Percentiles rank a stretch among this genome's conserved stretches.
Evolutionary conservation across 1,140 invertebrate genomes (phyloP).

Genomic region (Octopus bimaculoides): DNA sequence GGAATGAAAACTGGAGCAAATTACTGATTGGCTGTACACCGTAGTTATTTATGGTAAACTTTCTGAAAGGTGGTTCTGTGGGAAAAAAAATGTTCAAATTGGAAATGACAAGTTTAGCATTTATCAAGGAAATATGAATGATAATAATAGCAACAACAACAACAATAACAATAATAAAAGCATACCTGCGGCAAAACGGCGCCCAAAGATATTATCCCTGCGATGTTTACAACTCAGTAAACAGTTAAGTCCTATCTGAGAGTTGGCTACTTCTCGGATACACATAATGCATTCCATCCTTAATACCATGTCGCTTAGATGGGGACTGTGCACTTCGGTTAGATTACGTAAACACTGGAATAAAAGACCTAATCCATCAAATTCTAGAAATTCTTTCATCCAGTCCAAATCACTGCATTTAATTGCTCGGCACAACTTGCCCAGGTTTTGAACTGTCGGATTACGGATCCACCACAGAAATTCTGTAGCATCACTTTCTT

Average conservation of each 20-base stretch:
- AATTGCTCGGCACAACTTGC: constrained; percentile 42
- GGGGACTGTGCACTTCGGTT: constrained; percentile 23
- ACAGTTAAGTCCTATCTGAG: constrained; percentile 59
- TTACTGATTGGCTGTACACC: no score
- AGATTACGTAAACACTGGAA: constrained; percentile 59
- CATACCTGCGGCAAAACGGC: constrained; percentile 79
- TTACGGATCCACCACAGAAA: constrained; percentile 48
- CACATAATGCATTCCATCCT: constrained; percentile 60
- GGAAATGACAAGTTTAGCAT: no score
- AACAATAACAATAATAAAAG: not conserved
- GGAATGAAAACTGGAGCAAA: no score
- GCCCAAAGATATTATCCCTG: constrained; percentile 67
- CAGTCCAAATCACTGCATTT: constrained; percentile 55
- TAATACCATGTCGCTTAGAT: constrained; percentile 58
- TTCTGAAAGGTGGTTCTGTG: no score
- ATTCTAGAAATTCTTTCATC: constrained; percentile 61
- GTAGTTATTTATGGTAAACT: no score
- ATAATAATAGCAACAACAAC: not conserved
- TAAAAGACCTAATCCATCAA: constrained; percentile 56
- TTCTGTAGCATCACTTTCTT: constrained; percentile 34
- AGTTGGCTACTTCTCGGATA: constrained; percentile 61
- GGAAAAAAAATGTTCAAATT: no score
- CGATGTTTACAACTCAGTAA: constrained; percentile 57
- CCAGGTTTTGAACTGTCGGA: constrained; percentile 44
- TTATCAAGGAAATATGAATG: no score